Conservation (phyloP, 2,888 invertebrate genomes). For the Adineta ricciae region DNA sequence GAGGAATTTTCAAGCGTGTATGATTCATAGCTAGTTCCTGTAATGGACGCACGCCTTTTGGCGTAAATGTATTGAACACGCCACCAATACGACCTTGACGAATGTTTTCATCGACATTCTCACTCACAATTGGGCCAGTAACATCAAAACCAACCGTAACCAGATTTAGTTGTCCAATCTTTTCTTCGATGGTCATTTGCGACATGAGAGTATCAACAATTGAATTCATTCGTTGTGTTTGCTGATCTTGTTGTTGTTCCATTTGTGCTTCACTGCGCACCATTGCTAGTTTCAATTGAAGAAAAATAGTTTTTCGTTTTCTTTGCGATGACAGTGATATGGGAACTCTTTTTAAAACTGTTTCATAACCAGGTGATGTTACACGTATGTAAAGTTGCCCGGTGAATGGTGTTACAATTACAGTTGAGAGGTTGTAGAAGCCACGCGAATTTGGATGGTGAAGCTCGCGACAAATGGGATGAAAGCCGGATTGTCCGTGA, state of each 20-base stretch:
- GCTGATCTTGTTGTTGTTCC: background rate
- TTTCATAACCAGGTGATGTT: background rate
- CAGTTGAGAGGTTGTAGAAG: background rate
- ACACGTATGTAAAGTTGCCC: background rate
- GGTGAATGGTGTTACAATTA: background rate
- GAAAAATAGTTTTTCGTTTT: background rate
- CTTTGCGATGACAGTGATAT: background rate
- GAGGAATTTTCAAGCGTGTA: constrained; percentile 25
- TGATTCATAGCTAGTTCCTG: background rate
- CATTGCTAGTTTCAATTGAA: background rate
- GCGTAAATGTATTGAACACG: constrained; percentile 18
- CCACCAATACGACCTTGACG: background rate
- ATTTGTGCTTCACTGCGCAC: background rate
- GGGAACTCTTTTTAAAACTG: background rate
- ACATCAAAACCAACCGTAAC: background rate
- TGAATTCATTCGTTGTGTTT: background rate
- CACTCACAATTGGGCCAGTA: background rate
- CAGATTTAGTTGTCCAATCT: constrained; percentile 28
- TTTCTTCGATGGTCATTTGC: constrained; percentile 29
- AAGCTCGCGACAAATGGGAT: background rate
- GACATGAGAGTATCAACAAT: background rate
- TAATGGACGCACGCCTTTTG: background rate
- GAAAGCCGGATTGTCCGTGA: background rate
- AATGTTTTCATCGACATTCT: constrained; percentile 22
- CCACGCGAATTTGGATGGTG: background rate